Base-by-base conservation (phyloP, 2,888 invertebrate species). In the Cepaea hortensis region DNA sequence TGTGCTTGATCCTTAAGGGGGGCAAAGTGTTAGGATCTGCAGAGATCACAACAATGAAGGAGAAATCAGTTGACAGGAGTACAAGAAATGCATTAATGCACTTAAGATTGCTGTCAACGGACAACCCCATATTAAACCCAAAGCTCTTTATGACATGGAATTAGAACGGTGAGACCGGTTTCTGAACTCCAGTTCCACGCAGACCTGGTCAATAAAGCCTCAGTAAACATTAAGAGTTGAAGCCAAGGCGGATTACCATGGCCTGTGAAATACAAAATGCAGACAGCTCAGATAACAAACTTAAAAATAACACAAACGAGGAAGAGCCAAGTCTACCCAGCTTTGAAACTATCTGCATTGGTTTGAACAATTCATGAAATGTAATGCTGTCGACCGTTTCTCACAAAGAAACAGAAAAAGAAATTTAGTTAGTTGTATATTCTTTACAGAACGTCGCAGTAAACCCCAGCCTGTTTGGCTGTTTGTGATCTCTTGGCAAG, bases 101-200 rank as follows among this genome's bases (percentile, higher is more conserved):
- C 70, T 87, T 7, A 87, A 87, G 79, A 61, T 80, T 68, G 79
- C 84, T 50, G 87, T 87, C 2, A 80, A 75, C 48, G 87, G 84
- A 84, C 84, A 87, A 62, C 87, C 87, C 9, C 87, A 87, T 76
- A 75, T 87, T 61, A 87, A 87, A 65, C 87, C 87, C 15, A 87
- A 81, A 80, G 81, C 35, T 68, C 76, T 87, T 2, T 87, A 87
- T 84, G 81, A 87, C 20, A 35, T 62, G 35, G 87, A 87, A 81
- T 48, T 87, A 50, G 81, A 35, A 35, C 35, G 35, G 1, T 35
- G 35, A 35, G 35, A 35, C 35, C 35, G 35, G 35, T 35, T 35
- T 35, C 35, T 35, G 35, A 35, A 35, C 35, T 35, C 35, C 35
- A 35, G 35, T 35, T 35, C 1, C 35, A 35, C 35, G 35, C 35